Evolutionary conservation across 2,888 invertebrate genomes (phyloP).

Genomic region (Trisateles emortualis): DNA sequence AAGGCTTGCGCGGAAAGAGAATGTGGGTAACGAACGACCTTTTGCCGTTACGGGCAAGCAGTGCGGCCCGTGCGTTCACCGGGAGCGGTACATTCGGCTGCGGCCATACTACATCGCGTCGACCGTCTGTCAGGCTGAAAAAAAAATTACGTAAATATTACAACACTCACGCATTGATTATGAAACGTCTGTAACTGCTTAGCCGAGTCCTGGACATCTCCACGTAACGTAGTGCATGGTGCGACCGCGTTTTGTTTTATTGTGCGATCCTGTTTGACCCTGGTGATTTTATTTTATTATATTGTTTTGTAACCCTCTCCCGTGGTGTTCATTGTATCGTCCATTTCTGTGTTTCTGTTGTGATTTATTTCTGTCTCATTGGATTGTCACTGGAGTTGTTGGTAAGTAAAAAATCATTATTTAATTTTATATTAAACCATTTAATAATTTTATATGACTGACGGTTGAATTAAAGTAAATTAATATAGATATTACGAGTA

Average conservation of each 20-base stretch:
- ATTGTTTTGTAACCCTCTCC: slow-evolving; percentile 71
- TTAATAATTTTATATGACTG: slow-evolving; percentile 5
- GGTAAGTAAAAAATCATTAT: slow-evolving; percentile 63
- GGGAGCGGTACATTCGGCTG: slow-evolving; percentile 69
- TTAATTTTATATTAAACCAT: slow-evolving; percentile 5
- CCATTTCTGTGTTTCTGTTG: slow-evolving; percentile 75
- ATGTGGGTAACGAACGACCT: slow-evolving; percentile 87
- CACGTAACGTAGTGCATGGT: slow-evolving; percentile 55
- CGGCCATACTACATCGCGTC: slow-evolving; percentile 63
- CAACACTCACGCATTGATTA: slow-evolving; percentile 82
- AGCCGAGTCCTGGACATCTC: slow-evolving; percentile 51
- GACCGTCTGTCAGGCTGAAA: slow-evolving; percentile 78
- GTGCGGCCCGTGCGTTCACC: slow-evolving; percentile 84
- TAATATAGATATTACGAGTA: not conserved
- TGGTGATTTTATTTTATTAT: slow-evolving; percentile 80
- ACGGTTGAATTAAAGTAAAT: not conserved
- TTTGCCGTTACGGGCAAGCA: slow-evolving; percentile 84
- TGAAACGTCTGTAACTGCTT: slow-evolving; percentile 70
- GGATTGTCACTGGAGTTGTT: slow-evolving; percentile 76
- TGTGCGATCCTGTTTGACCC: slow-evolving; percentile 77
- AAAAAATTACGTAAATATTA: slow-evolving; percentile 86
- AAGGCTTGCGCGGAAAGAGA: slow-evolving; percentile 87
- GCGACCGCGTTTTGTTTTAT: slow-evolving; percentile 68
- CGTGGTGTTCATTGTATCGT: slow-evolving; percentile 69
- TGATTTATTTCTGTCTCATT: slow-evolving; percentile 73